A percentile compares a stretch with the other conserved stretches of the same genome.
Conservation (phyloP, 2,888 invertebrate genomes). For the Dynastes maya region DNA sequence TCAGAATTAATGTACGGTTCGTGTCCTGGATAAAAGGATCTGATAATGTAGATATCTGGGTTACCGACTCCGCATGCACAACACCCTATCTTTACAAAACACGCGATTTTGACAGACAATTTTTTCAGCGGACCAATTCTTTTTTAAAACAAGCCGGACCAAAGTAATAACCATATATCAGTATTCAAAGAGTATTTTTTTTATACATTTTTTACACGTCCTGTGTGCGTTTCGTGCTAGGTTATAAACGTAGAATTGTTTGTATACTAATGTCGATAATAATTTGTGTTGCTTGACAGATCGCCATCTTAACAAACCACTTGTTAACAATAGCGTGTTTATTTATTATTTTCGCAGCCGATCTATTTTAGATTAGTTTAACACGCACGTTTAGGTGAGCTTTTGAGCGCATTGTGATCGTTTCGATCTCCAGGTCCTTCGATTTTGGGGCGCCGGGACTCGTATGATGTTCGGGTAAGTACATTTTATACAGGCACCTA, state of each 20-base stretch:
- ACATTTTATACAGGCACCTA: conserved; percentile 30
- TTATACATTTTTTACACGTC: conserved; percentile 65
- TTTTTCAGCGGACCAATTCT: conserved; percentile 70
- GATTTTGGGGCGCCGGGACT: conserved; percentile 47
- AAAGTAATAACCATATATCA: conserved; percentile 64
- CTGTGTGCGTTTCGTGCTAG: conserved; percentile 64
- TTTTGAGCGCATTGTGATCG: conserved; percentile 50
- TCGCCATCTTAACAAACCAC: conserved; percentile 70
- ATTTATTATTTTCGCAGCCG: conserved; percentile 62
- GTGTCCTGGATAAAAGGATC: neutral
- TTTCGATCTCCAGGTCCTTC: conserved; percentile 38
- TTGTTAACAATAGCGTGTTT: conserved; percentile 68
- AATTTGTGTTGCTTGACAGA: conserved; percentile 60
- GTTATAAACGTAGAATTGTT: conserved; percentile 61
- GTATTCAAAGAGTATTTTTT: conserved; percentile 67
- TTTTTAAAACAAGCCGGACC: conserved; percentile 67
- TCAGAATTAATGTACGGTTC: neutral
- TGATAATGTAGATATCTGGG: conserved; percentile 58
- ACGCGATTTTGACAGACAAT: conserved; percentile 68
- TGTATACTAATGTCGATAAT: conserved; percentile 61
- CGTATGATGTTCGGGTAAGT: conserved; percentile 59
- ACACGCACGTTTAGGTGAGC: conserved; percentile 54
- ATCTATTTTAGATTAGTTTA: conserved; percentile 34
- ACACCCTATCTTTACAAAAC: conserved; percentile 61
- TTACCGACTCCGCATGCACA: conserved; percentile 66